phyloP scores from a whole-genome alignment of 2,888 invertebrate genomes.

The Stenolophus ochropezus region DNA sequence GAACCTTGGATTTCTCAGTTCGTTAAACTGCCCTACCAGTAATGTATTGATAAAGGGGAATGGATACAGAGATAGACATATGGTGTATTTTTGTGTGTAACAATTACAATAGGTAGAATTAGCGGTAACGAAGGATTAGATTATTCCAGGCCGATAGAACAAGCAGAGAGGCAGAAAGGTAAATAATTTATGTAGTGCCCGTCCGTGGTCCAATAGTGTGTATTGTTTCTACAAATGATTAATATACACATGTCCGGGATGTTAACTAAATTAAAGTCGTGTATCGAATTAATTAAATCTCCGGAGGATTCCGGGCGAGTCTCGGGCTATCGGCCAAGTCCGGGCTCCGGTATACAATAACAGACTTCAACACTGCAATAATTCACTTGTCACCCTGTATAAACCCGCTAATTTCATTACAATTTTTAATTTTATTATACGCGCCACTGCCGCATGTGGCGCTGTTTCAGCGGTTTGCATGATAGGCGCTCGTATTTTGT shows the following conservation, averaged over 20 bases:
- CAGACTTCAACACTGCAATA: constrained; percentile 50
- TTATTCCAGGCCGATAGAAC: constrained; percentile 13
- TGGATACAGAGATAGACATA: no score
- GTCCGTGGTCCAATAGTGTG: constrained; percentile 42
- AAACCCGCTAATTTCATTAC: constrained; percentile 44
- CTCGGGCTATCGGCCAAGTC: constrained; percentile 48
- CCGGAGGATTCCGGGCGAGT: constrained; percentile 20
- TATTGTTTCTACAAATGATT: constrained; percentile 61
- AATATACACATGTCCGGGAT: constrained; percentile 60
- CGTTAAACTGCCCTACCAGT: no score
- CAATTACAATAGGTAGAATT: constrained; percentile 15
- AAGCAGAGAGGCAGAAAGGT: constrained; percentile 11
- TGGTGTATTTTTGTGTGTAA: constrained; percentile 17
- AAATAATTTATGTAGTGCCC: constrained; percentile 43
- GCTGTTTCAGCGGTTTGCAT: constrained; percentile 26
- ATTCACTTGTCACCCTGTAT: constrained; percentile 49
- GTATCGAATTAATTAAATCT: constrained; percentile 63
- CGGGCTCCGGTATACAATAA: constrained; percentile 33
- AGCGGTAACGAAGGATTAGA: constrained; percentile 44
- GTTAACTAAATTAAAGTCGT: constrained; percentile 61
- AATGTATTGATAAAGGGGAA: no score
- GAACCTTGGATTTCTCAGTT: no score
- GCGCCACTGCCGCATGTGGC: constrained; percentile 27
- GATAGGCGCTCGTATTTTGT: constrained; percentile 23
- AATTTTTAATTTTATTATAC: constrained; percentile 49